Evolutionary conservation across 2,113 vertebrate species (phyloP), one percentile per base, ranked within the genome.

Genomic region (Ovibos moschatus): DNA sequence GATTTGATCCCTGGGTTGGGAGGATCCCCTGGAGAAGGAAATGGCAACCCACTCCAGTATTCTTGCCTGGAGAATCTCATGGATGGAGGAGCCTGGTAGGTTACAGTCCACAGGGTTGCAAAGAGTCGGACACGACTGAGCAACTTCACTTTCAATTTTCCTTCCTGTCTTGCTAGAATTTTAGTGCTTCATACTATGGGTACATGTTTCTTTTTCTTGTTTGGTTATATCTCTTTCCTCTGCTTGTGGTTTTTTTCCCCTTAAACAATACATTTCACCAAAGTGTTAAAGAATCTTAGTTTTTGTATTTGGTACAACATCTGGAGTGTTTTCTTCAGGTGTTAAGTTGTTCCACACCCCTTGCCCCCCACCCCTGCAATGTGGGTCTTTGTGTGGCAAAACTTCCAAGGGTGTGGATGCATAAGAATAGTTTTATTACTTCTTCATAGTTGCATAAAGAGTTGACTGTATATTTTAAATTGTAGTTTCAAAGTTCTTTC

Each of bases 381-480:
- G 15, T 53, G 71, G 47, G 47, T 88, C 30, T 82, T 27, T 64
- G 47, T 58, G 51, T 84, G 7, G 25, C 17, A 83, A 71, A 89
- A 83, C 16, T 71, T 89, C 27, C 13, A 62, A 87, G 55, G 67
- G 50, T 55, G 5, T 40, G 27, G 36, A 53, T 64, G 36, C 28
- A 27, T 53, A 43, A 50, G n/a, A 58, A 74, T 47, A 30, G 28
- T 30, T 87, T 81, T 55, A 25, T 40, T 40, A 8, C 12, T 6
- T 51, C 51, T 74, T 83, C 43, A 76, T 23, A 60, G 43, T 3
- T 76, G 50, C 43, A 30, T 60, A 60, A 50, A 36, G 27, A 82
- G 7, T 50, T 95, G 33, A 53, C 43, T 84, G 27, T 90, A 74
- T 76, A 83, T 74, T 90, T 90, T 74, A 95, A 90, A 84, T 84